Evolutionary conservation across 2,888 invertebrate species (phyloP).

Genomic region (Plebejus anna): DNA sequence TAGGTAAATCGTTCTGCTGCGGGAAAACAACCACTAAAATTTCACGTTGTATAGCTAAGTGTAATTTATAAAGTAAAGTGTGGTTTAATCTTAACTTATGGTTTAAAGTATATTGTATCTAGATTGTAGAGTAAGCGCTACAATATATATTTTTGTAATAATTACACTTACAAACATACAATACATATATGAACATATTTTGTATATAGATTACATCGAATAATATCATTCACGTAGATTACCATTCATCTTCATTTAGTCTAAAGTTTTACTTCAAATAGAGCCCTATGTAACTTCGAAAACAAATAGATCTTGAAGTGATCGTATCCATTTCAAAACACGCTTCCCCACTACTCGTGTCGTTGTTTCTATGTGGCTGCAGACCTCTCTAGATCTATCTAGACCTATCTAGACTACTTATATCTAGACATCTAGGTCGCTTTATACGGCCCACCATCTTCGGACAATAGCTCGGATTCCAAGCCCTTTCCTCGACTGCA

Average conservation of each 20-base stretch:
- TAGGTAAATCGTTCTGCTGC: too few relatives aligned
- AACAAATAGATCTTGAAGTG: conserved; percentile 39
- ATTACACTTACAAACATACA: too few relatives aligned
- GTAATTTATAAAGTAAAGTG: too few relatives aligned
- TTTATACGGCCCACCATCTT: conserved; percentile 34
- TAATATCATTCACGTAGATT: not conserved
- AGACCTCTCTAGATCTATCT: conserved; percentile 44
- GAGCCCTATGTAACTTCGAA: conserved; percentile 27
- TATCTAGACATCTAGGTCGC: conserved; percentile 37
- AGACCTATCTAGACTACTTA: conserved; percentile 35
- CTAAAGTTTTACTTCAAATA: not conserved
- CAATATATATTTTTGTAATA: not conserved
- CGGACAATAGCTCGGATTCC: conserved; percentile 37
- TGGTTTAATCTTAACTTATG: not conserved
- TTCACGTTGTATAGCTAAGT: too few relatives aligned
- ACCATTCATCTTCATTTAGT: not conserved
- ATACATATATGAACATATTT: too few relatives aligned
- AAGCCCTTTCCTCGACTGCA: conserved; percentile 40
- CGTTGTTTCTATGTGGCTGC: conserved; percentile 37
- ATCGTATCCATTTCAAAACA: conserved; percentile 49
- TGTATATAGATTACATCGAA: too few relatives aligned
- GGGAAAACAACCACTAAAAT: too few relatives aligned
- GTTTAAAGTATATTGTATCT: not conserved
- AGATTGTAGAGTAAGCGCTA: not conserved
- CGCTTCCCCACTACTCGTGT: conserved; percentile 46